These are phyloP conservation scores for Ephestia elutella DNA, from an alignment of 1,140 invertebrate species.

Conservation along the genomic window DNA sequence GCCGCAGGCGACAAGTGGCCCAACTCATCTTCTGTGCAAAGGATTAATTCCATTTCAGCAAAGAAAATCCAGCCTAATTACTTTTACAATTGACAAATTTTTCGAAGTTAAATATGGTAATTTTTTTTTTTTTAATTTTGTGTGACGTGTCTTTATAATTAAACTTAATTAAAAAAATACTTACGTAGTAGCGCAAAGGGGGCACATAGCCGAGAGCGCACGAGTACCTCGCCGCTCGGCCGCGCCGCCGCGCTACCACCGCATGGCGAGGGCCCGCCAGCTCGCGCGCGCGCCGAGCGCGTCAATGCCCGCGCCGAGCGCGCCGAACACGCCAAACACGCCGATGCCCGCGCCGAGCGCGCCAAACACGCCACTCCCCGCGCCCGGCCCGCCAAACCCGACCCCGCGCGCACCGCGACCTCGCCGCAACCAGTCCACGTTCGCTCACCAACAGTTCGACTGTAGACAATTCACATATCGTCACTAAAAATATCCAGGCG, in stretches of 20 bases:
- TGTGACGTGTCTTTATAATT: too few species aligned
- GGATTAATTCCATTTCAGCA: too few species aligned
- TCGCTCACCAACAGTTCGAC: slow-evolving; percentile 61
- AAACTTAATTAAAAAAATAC: slow-evolving; percentile 35
- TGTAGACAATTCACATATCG: slow-evolving; percentile 51
- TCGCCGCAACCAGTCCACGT: slow-evolving; percentile 37
- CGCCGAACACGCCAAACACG: slow-evolving; percentile 27
- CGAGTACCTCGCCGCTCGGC: slow-evolving; percentile 64
- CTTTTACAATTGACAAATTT: too few species aligned
- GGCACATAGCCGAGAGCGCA: slow-evolving; percentile 73
- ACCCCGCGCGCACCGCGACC: slow-evolving; percentile 28
- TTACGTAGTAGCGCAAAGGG: slow-evolving; percentile 72
- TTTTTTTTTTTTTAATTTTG: too few species aligned
- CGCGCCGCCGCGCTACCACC: slow-evolving; percentile 66
- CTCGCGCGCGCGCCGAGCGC: slow-evolving; percentile 12
- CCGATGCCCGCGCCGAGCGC: slow-evolving; percentile 26
- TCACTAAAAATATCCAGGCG: slow-evolving; percentile 11
- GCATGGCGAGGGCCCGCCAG: slow-evolving; percentile 53
- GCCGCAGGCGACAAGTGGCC: neutral
- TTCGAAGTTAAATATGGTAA: too few species aligned
- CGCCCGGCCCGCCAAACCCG: slow-evolving; percentile 27
- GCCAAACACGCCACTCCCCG: slow-evolving; percentile 12
- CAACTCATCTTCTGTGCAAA: too few species aligned
- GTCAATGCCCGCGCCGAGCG: slow-evolving; percentile 18
- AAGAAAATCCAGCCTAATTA: too few species aligned